Evolutionary conservation across 2,888 invertebrate species (phyloP), one percentile per base, ranked within the genome.

Genomic region (Zaprionus obscuricornis): DNA sequence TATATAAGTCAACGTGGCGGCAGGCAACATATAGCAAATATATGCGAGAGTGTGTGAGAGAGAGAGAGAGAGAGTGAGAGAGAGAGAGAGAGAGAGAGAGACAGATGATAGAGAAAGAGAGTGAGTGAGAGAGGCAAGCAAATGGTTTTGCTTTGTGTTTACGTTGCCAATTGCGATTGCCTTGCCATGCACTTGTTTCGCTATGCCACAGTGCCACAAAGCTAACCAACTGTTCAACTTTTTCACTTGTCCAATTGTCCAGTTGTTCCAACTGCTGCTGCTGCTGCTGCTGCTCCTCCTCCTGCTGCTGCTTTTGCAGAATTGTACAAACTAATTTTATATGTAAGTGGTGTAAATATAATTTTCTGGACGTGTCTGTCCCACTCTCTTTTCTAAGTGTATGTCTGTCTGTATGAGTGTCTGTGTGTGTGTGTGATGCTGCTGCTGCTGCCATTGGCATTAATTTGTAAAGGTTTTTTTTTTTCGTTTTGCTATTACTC

Each of bases 271-370:
- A 22, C 34, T 34, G 34, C n/a, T n/a, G n/a, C n/a, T n/a, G n/a
- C n/a, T n/a, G n/a, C n/a, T n/a, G n/a, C n/a, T n/a, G n/a, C n/a
- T n/a, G n/a, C n/a, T n/a, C n/a, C n/a, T 29, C 5, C 54, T 34
- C 18, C 17, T 55, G n/a, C 51, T 40, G 59, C 51, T 59, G 49
- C 52, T 55, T 59, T 43, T 59, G 76, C 70, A 73, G 50, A n/a
- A n/a, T 85, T 81, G 82, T 85, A 79, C 82, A 79, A 86, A 88
- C 87, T 87, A 85, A 87, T 88, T 88, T 87, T 66, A 83, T 75
- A 85, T 85, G 87, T 86, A 78, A 86, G 87, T 85, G 77, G 85
- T 85, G 79, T 75, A 87, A 84, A 87, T 72, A 87, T 70, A 85
- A 82, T 85, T 85, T 87, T 85, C 87, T 87, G 69, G 78, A 77